Evolutionary conservation across 2,113 vertebrate genomes (phyloP), one percentile per base, ranked within the genome.

Genomic region (Odontophorus gujanensis): DNA sequence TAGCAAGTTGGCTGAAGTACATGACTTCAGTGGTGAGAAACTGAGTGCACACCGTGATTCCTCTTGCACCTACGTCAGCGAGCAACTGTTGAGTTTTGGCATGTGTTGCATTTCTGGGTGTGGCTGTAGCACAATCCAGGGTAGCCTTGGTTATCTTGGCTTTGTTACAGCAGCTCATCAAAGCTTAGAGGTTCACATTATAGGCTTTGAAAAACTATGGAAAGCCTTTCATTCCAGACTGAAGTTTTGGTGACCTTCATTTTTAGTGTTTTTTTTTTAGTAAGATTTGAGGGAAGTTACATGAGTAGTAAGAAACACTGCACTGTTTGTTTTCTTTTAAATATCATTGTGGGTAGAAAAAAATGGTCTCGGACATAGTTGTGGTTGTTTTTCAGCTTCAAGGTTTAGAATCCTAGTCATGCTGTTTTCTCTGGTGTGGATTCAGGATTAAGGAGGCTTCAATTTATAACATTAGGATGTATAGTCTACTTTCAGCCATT

Each of bases 61-160:
- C 67, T 93, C 47, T 77, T 83, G 81, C 0, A 1, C 69, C 75
- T 51, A 5, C 4, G 7, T 73, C 58, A 79, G 81, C 22, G 91
- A 51, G 53, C 95, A 85, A 38, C 92, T 95, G 74, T n/a, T 42
- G 53, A 72, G 55, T 78, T 90, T 50, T 95, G 91, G 91, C 88
- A 76, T 92, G 61, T 1, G 4, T 34, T 89, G 69, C 61, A 77
- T 93, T 91, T 91, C 75, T 95, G 89, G 89, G 84, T 92, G 92
- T 95, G 94, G 90, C 18, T 94, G 65, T 76, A 83, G 91, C 94
- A 87, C 79, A 92, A 75, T 81, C 71, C 82, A 59, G 92, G 88
- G 87, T 71, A 94, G 78, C 69, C 65, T 78, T 3, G 7, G 63
- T 90, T 95, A 57, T 92, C 75, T 89, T 93, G 90, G 85, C 87